These are phyloP conservation scores for Nannospalax galili DNA, from an alignment of 2,113 vertebrate species.

Conservation along the genomic window DNA sequence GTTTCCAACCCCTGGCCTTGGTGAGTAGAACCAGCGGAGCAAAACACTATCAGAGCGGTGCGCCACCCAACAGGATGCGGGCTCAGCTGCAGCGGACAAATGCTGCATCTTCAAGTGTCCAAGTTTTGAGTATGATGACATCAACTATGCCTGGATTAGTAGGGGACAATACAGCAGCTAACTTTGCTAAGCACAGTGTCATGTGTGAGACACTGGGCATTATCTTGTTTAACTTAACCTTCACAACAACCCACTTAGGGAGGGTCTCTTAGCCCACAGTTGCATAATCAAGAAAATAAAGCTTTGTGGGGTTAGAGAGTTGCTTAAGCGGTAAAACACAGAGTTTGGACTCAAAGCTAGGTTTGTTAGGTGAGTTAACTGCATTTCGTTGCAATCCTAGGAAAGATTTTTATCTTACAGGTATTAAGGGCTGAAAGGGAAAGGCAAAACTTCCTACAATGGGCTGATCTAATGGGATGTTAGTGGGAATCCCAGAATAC, in stretches of 20 bases:
- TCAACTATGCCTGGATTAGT: background rate
- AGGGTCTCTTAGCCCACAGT: background rate
- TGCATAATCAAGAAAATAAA: slow-evolving; percentile 30
- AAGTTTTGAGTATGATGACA: background rate
- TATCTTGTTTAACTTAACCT: slow-evolving; percentile 38
- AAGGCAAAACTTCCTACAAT: slow-evolving; percentile 10
- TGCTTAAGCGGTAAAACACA: slow-evolving; percentile 10
- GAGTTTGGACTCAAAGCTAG: slow-evolving; percentile 33
- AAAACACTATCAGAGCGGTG: background rate
- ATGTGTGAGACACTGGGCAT: background rate
- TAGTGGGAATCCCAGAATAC: background rate
- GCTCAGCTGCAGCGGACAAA: background rate
- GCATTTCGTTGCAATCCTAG: background rate
- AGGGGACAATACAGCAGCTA: background rate
- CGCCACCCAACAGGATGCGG: background rate
- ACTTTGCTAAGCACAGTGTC: background rate
- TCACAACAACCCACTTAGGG: background rate
- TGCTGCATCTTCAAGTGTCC: background rate
- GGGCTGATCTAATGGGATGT: background rate
- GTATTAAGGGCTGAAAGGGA: slow-evolving; percentile 5
- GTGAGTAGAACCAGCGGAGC: background rate
- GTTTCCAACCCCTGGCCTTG: background rate
- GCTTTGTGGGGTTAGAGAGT: background rate
- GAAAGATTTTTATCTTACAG: slow-evolving; percentile 31
- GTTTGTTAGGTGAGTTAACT: slow-evolving; percentile 23